Percentiles rank a stretch among this genome's conserved stretches.
Evolutionary conservation across 2,113 vertebrate genomes (phyloP).

Genomic region (Agapornis roseicollis): DNA sequence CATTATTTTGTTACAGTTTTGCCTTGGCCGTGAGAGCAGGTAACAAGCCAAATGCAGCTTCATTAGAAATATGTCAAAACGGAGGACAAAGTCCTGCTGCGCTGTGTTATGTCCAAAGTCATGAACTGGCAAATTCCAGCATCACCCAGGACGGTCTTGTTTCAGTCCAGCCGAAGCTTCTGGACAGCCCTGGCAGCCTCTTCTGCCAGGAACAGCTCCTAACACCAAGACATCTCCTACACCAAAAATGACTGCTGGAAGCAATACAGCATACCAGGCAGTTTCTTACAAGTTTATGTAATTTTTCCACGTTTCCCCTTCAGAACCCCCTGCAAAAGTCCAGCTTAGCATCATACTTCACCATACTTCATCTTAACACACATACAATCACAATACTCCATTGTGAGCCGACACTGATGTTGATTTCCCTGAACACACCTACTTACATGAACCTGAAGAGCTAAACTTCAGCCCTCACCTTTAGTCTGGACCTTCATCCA

Average conservation of each 20-base stretch:
- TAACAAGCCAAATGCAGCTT: neutral
- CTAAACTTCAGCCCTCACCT: neutral
- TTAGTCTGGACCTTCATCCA: neutral
- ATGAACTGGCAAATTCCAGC: neutral
- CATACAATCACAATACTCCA: neutral
- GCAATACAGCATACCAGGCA: neutral
- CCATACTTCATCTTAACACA: neutral
- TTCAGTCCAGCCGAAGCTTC: neutral
- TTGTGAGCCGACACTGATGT: neutral
- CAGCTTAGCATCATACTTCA: neutral
- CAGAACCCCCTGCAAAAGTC: neutral
- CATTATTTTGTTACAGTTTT: neutral
- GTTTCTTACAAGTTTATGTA: neutral
- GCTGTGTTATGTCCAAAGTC: neutral
- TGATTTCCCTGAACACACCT: neutral
- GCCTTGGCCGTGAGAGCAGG: neutral
- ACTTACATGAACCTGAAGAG: neutral
- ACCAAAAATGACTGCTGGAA: neutral
- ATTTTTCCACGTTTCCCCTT: neutral
- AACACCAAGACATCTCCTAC: neutral
- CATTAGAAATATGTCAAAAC: neutral
- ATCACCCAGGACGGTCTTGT: neutral
- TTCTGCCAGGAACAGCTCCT: neutral
- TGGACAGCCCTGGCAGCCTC: neutral
- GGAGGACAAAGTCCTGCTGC: neutral